Conservation (phyloP, 2,888 invertebrate species). For the Plemyria rubiginata region DNA sequence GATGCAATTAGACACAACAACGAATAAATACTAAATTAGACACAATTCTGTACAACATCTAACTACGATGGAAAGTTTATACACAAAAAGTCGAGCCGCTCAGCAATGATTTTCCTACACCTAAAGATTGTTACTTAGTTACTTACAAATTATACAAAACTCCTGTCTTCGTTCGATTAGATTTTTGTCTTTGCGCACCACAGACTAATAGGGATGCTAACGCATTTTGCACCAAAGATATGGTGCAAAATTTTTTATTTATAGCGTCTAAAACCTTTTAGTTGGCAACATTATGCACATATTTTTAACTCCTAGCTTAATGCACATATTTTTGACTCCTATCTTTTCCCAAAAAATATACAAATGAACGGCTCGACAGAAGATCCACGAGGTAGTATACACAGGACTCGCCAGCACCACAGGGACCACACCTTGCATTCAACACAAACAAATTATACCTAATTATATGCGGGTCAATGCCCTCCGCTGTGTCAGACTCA, state of each 20-base stretch:
- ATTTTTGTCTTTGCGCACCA: no score
- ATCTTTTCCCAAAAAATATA: not conserved
- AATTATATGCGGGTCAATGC: conserved; percentile 66
- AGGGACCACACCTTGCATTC: conserved; percentile 43
- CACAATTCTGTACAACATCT: conserved; percentile 32
- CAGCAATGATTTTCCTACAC: not conserved
- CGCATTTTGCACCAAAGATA: no score
- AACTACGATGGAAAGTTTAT: conserved; percentile 52
- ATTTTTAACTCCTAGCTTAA: not conserved
- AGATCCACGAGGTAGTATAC: conserved; percentile 34
- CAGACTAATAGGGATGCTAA: no score
- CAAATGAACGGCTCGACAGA: conserved; percentile 35
- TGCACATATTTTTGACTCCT: not conserved
- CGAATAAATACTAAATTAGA: conserved; percentile 27
- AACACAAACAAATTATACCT: conserved; percentile 67
- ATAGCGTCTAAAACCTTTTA: no score
- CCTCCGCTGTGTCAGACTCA: conserved; percentile 63
- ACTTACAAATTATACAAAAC: not conserved
- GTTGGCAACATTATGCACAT: not conserved
- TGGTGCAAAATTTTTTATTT: no score
- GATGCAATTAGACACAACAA: conserved; percentile 30
- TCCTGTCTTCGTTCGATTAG: not conserved
- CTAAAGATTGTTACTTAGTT: no score
- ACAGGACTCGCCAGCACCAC: conserved; percentile 55
- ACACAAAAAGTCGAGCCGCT: conserved; percentile 55